Conservation (phyloP, 2,888 invertebrate species). For the Leptogaster cylindrica region DNA sequence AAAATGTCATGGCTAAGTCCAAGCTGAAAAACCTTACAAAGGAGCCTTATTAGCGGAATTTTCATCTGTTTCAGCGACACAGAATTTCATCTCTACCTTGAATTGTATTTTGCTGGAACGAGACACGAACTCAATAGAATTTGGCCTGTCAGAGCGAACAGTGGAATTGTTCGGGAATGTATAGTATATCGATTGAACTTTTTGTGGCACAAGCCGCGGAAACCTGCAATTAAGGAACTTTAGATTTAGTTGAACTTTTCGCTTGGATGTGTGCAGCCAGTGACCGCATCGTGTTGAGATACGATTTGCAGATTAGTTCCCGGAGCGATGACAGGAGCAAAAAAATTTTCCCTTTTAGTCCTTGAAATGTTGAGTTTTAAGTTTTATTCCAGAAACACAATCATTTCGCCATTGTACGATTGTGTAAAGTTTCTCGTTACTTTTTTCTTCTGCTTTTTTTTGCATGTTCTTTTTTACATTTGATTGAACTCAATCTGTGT, state of each 20-base stretch:
- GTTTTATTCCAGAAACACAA: not conserved
- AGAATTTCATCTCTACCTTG: constrained; percentile 24
- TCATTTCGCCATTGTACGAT: not conserved
- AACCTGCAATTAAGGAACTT: constrained; percentile 27
- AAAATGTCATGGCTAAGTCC: constrained; percentile 23
- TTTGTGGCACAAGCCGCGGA: constrained; percentile 23
- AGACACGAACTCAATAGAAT: not conserved
- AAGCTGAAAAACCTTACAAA: constrained; percentile 24
- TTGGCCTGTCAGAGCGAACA: not conserved
- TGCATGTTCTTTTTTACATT: not conserved
- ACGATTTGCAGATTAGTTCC: too few species aligned
- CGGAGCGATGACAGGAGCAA: not conserved
- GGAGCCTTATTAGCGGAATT: constrained; percentile 22
- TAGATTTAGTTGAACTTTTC: constrained; percentile 16
- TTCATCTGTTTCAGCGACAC: not conserved
- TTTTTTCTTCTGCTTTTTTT: too few species aligned
- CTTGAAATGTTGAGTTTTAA: not conserved
- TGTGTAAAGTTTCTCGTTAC: too few species aligned
- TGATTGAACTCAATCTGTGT: not conserved
- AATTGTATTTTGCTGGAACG: not conserved
- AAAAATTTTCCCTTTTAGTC: not conserved
- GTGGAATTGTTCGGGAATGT: constrained; percentile 1
- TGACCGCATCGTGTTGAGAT: not conserved
- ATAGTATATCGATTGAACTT: constrained; percentile 25
- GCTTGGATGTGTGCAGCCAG: constrained; percentile 17